Evolutionary conservation across 1,140 invertebrate species (phyloP).

Genomic region (Eriosoma lanigerum): DNA sequence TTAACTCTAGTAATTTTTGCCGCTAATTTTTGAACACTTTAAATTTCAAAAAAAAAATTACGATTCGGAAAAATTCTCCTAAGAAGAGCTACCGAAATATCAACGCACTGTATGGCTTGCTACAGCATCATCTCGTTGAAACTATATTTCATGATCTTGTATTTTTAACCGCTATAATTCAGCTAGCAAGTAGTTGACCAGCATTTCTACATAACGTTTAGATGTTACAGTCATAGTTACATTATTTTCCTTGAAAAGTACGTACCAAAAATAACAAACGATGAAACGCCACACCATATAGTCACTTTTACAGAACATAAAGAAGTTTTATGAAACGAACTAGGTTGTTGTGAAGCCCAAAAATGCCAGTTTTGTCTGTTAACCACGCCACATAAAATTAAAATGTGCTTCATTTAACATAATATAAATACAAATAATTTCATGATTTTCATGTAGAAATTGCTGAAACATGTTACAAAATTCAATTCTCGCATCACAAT

Average conservation of each 20-base stretch:
- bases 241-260: constrained; percentile 52
- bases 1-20: neutral
- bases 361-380: constrained; percentile 26
- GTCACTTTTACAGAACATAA: too few species aligned
- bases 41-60: too few species aligned
- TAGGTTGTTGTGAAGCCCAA: too few species aligned
- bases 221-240: too few species aligned
- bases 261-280: constrained; percentile 50
- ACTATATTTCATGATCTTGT: constrained; percentile 47
- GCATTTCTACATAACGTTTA: too few species aligned
- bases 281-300: constrained; percentile 20
- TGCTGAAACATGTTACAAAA: constrained; percentile 50
- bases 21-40: too few species aligned
- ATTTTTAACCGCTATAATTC: neutral
- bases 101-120: constrained; percentile 56
- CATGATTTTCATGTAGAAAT: neutral
- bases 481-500: constrained; percentile 42
- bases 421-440: neutral
- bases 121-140: constrained; percentile 55
- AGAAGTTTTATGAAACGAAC: too few species aligned
- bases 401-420: constrained; percentile 57
- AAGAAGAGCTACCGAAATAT: constrained; percentile 54
- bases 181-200: neutral
- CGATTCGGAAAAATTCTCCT: constrained; percentile 53
- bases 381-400: constrained; percentile 56